phyloP scores from a whole-genome alignment of 2,797 vertebrate species.

The Tenualosa ilisha region DNA sequence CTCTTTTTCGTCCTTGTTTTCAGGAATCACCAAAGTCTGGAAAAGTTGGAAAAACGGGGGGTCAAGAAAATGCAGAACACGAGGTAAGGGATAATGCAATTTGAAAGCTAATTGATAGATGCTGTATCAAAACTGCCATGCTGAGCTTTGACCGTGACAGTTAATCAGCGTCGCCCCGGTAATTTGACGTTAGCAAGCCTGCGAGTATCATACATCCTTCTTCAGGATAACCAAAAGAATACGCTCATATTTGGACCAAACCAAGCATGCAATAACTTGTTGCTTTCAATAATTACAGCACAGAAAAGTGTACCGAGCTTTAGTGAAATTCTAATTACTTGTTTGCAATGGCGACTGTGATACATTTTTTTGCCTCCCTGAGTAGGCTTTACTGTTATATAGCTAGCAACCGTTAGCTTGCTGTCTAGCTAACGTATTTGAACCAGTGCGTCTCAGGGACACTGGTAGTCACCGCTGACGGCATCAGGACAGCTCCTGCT shows the following conservation, averaged over 20 bases:
- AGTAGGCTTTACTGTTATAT: background rate
- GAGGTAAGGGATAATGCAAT: conserved; percentile 65
- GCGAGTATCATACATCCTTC: too few relatives aligned
- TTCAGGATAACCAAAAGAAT: background rate
- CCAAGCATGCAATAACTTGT: too few relatives aligned
- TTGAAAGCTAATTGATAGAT: background rate
- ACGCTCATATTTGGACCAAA: background rate
- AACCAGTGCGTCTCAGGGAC: background rate
- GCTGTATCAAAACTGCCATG: background rate
- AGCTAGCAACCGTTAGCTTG: background rate
- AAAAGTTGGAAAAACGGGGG: conserved; percentile 76
- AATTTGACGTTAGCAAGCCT: background rate
- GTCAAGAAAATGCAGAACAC: conserved; percentile 76
- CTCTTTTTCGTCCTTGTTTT: conserved; percentile 38
- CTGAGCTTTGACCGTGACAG: background rate
- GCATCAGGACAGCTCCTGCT: background rate
- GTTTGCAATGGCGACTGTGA: background rate
- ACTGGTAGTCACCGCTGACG: background rate
- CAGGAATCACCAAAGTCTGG: conserved; percentile 76
- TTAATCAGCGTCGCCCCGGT: background rate
- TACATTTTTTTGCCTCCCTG: background rate
- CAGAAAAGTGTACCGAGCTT: background rate
- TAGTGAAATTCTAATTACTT: background rate
- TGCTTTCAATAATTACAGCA: background rate
- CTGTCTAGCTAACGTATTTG: background rate